These are phyloP conservation scores for Lota lota DNA, from an alignment of 2,113 vertebrate genomes.

Conservation along the genomic window DNA sequence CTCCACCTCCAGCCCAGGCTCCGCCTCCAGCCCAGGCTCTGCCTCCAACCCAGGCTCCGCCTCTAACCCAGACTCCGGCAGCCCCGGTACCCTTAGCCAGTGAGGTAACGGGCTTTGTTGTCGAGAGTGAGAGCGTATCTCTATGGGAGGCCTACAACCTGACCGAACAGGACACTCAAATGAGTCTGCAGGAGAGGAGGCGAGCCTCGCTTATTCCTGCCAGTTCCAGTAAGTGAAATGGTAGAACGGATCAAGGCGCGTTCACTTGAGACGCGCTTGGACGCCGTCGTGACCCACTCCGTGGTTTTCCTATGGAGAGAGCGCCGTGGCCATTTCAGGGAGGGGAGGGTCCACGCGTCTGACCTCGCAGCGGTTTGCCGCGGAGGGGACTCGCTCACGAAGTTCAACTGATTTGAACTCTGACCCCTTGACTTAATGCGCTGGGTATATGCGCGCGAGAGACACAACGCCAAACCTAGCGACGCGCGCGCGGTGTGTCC, in stretches of 20 bases:
- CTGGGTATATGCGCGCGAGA: no score
- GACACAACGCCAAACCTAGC: no score
- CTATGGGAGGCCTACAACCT: constrained; percentile 67
- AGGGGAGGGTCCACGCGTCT: no score
- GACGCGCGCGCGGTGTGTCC: no score
- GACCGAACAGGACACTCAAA: constrained; percentile 52
- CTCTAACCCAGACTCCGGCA: background rate
- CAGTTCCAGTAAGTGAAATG: constrained; percentile 57
- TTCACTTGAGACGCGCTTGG: no score
- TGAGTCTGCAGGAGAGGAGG: constrained; percentile 48
- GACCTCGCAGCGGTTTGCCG: no score
- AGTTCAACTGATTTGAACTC: no score
- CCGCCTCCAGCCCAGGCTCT: background rate
- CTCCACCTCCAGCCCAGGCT: background rate
- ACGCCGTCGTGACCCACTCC: no score
- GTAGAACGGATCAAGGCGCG: background rate
- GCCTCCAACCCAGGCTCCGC: background rate
- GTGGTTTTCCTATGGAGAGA: no score
- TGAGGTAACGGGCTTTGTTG: constrained; percentile 66
- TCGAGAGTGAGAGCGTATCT: constrained; percentile 56
- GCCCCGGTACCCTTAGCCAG: constrained; percentile 6
- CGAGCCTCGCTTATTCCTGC: constrained; percentile 60
- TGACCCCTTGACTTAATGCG: no score
- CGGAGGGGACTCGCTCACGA: no score
- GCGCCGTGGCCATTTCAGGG: no score